phyloP scores from a whole-genome alignment of 37 sponge, comb jelly and placozoan species.

The Beroe ovata region DNA sequence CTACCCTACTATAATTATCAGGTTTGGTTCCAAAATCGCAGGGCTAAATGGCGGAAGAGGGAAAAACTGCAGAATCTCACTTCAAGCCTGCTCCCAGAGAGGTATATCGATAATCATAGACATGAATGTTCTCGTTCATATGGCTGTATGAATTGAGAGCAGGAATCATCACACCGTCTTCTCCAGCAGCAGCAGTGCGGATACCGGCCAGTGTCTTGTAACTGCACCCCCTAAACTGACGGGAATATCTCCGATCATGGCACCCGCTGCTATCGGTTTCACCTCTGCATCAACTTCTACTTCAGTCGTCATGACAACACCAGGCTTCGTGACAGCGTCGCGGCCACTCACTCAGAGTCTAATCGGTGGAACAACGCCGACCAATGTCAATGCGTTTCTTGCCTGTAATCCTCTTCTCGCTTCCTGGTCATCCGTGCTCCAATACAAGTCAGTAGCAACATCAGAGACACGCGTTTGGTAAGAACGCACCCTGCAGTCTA shows the following conservation, averaged over 20 bases:
- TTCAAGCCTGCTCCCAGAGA: neutral
- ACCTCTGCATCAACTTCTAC: too few relatives aligned
- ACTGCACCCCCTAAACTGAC: too few relatives aligned
- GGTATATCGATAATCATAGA: too few relatives aligned
- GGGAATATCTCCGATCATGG: too few relatives aligned
- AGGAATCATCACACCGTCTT: too few relatives aligned
- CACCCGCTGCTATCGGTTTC: too few relatives aligned
- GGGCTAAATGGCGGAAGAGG: conserved; percentile 42
- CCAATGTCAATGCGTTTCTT: neutral
- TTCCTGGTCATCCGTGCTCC: conserved; percentile 20
- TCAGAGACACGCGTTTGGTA: too few relatives aligned
- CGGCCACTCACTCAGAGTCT: neutral
- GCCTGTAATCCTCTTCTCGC: conserved; percentile 4
- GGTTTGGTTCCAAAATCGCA: conserved; percentile 56
- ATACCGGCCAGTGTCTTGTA: too few relatives aligned
- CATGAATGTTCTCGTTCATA: too few relatives aligned
- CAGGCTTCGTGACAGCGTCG: neutral
- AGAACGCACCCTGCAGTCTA: too few relatives aligned
- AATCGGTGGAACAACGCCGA: neutral
- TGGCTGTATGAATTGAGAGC: too few relatives aligned
- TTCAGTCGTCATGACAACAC: neutral
- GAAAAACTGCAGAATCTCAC: conserved; percentile 39
- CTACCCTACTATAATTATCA: neutral
- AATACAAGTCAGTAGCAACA: conserved; percentile 4
- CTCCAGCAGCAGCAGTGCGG: too few relatives aligned